These are phyloP conservation scores for Hydraecia micacea DNA, from an alignment of 2,888 invertebrate species.

Conservation along the genomic window DNA sequence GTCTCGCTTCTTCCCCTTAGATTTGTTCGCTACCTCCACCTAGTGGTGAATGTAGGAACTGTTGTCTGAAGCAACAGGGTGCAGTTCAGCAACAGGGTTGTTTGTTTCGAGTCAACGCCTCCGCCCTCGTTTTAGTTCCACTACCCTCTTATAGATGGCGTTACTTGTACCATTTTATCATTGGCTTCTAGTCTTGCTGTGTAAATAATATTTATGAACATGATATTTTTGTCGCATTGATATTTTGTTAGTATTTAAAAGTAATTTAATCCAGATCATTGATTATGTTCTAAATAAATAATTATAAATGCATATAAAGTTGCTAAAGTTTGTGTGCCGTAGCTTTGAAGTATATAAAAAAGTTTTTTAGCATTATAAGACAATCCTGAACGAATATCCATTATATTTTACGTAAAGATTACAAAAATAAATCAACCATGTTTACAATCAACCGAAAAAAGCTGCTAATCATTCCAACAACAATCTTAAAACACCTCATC, in stretches of 20 bases:
- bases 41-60: conserved; percentile 49
- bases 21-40: conserved; percentile 31
- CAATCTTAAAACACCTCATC: conserved; percentile 38
- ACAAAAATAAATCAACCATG: conserved; percentile 4
- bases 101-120: conserved; percentile 4
- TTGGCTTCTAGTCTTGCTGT: neutral
- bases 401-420: neutral
- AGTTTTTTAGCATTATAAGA: neutral
- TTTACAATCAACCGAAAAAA: conserved; percentile 31
- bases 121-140: conserved; percentile 30
- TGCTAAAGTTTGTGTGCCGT: neutral
- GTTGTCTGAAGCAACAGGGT: conserved; percentile 36
- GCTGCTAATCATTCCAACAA: conserved; percentile 17
- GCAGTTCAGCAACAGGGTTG: conserved; percentile 3
- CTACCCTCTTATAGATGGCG: conserved; percentile 65
- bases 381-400: neutral
- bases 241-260: neutral
- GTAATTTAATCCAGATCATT: too few relatives aligned
- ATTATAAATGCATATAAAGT: neutral
- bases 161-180: conserved; percentile 5
- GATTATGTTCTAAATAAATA: neutral
- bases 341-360: neutral
- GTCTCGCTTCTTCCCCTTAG: neutral
- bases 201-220: neutral
- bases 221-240: neutral